Evolutionary conservation across 2,113 vertebrate species (phyloP).

Genomic region (Seriola aureovittata): DNA sequence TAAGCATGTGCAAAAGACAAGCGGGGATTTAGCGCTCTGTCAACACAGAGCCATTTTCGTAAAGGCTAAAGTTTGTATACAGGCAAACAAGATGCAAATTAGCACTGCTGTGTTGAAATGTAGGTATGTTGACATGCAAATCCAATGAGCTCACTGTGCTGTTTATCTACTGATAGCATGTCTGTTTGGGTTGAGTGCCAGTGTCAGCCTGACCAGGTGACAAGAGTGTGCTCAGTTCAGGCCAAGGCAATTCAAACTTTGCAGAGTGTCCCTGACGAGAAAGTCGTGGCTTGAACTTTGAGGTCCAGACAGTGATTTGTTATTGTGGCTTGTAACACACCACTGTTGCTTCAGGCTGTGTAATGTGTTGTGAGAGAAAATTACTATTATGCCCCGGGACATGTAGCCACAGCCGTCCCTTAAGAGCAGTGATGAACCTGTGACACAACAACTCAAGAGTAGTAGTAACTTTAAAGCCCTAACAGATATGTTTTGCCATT

Average conservation of each 20-base stretch:
- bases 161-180: constrained; percentile 67
- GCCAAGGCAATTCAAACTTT: constrained; percentile 44
- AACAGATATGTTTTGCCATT: constrained; percentile 50
- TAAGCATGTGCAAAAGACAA: background rate
- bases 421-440: constrained; percentile 1
- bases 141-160: constrained; percentile 25
- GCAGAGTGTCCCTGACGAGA: constrained; percentile 31
- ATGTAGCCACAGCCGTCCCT: constrained; percentile 28
- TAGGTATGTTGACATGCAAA: constrained; percentile 55
- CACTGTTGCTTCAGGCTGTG: constrained; percentile 26
- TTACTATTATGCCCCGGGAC: constrained; percentile 53
- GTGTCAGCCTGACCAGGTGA: constrained; percentile 67
- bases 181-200: constrained; percentile 58
- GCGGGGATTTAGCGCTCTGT: constrained; percentile 8
- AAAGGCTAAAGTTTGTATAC: constrained; percentile 54
- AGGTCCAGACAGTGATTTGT: constrained; percentile 60
- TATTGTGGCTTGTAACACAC: constrained; percentile 54
- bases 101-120: constrained; percentile 8
- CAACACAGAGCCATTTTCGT: background rate
- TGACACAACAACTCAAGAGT: constrained; percentile 17
- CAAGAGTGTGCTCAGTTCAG: constrained; percentile 10
- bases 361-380: constrained; percentile 59
- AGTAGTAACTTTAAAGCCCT: constrained; percentile 36
- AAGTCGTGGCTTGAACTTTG: constrained; percentile 50
- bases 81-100: constrained; percentile 75